These are phyloP conservation scores for Promerops cafer DNA, from an alignment of 2,113 vertebrate species.

Conservation along the genomic window DNA sequence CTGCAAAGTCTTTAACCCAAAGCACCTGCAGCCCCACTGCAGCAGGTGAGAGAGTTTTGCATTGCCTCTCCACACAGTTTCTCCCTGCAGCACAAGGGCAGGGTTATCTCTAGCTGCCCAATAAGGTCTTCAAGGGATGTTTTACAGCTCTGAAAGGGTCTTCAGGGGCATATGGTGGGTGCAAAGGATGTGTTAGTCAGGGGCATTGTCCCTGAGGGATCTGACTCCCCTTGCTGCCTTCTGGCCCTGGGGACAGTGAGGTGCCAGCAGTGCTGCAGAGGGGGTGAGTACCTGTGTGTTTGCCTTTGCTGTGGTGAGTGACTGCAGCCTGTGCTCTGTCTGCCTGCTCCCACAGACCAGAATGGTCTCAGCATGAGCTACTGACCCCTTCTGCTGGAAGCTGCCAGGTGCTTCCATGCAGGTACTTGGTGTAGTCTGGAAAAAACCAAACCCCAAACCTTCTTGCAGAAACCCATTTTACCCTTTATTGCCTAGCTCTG, in stretches of 20 bases:
- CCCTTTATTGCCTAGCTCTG: background rate
- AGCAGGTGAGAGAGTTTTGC: rapidly evolving
- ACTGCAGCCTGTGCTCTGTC: rapidly evolving
- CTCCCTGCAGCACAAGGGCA: background rate
- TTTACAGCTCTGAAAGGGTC: background rate
- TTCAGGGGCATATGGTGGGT: background rate
- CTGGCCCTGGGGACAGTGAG: background rate
- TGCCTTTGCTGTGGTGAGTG: background rate
- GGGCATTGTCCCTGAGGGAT: background rate
- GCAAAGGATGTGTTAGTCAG: background rate
- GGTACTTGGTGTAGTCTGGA: background rate
- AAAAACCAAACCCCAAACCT: rapidly evolving
- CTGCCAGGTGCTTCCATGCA: background rate
- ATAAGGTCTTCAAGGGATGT: background rate
- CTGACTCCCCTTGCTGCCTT: background rate
- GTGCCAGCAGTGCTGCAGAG: background rate
- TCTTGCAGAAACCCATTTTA: background rate
- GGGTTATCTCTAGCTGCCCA: background rate
- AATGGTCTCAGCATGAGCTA: background rate
- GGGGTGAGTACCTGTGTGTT: background rate
- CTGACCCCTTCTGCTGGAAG: background rate
- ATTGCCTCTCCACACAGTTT: background rate
- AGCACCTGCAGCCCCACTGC: background rate
- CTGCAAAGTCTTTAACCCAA: background rate
- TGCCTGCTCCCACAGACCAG: background rate